These are phyloP conservation scores for Netelia melanura DNA, from an alignment of 2,888 invertebrate species.

Conservation along the genomic window DNA sequence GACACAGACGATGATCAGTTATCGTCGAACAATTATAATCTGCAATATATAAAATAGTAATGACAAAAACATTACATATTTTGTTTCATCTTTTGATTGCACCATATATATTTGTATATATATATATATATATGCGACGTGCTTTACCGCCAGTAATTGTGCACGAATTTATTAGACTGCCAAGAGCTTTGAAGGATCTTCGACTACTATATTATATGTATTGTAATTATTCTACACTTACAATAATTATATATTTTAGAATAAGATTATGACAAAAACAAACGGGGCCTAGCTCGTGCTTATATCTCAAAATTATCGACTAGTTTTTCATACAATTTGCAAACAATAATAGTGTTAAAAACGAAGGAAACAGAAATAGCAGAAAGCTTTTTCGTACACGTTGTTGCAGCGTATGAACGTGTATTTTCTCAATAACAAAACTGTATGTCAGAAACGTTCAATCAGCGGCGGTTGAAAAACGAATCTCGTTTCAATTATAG, in stretches of 20 bases:
- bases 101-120: too few relatives aligned
- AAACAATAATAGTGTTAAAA: too few relatives aligned
- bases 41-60: constrained; percentile 4
- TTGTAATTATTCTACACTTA: constrained; percentile 33
- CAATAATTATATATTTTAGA: constrained; percentile 46
- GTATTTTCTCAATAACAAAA: neutral
- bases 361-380: too few relatives aligned
- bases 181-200: constrained; percentile 51
- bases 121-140: neutral
- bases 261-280: constrained; percentile 7
- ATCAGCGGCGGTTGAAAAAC: neutral
- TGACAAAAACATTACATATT: constrained; percentile 22
- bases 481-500: neutral
- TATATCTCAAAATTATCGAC: constrained; percentile 3
- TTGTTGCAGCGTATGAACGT: neutral
- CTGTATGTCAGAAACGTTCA: neutral
- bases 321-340: too few relatives aligned
- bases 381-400: too few relatives aligned
- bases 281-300: neutral
- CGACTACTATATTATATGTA: constrained; percentile 41
- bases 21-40: constrained; percentile 31
- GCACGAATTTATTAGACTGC: constrained; percentile 42
- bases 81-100: neutral
- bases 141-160: constrained; percentile 26
- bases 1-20: constrained; percentile 72